Evolutionary conservation across 2,113 vertebrate genomes (phyloP).

Genomic region (Sinocyclocheilus anshuiensis): DNA sequence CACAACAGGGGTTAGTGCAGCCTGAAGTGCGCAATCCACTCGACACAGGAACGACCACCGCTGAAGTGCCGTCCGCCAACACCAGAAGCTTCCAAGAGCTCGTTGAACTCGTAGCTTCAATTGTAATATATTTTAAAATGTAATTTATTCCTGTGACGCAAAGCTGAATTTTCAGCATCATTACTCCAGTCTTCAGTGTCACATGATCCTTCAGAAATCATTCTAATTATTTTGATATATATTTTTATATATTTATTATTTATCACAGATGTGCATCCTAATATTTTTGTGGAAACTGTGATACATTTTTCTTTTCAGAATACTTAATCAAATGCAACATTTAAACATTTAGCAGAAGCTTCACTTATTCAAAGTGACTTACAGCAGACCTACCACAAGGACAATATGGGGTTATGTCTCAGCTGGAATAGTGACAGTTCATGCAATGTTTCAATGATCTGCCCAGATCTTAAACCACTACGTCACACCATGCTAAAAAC

Average conservation of each 20-base stretch:
- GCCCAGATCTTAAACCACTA: not conserved
- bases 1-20: too few species aligned
- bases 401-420: too few species aligned
- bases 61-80: too few species aligned
- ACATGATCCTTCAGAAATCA: not conserved
- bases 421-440: not conserved
- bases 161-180: not conserved
- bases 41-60: too few species aligned
- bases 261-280: not conserved
- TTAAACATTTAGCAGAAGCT: not conserved
- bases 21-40: too few species aligned
- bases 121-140: not conserved
- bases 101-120: too few species aligned
- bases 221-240: not conserved
- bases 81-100: too few species aligned
- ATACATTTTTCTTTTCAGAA: not conserved
- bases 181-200: not conserved
- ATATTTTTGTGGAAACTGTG: not conserved
- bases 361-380: not conserved
- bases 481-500: not conserved
- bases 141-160: not conserved
- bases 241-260: not conserved
- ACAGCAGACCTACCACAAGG: not conserved
- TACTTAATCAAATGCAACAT: not conserved
- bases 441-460: not conserved